Conservation (phyloP, 2,113 vertebrate species). For the Odontophorus gujanensis region DNA sequence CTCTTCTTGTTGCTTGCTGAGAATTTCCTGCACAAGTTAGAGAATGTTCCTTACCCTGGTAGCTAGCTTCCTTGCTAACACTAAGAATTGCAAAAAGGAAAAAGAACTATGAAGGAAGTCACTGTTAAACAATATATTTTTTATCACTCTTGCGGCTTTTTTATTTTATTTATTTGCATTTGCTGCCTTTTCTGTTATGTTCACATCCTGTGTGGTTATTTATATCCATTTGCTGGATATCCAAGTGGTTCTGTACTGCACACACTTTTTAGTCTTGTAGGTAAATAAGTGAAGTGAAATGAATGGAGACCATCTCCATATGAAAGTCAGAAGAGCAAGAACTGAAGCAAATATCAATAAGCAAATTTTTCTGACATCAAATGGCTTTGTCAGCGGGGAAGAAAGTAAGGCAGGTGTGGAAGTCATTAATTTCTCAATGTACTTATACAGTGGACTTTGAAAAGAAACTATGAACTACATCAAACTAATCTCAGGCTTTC, state of each 20-base stretch:
- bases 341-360: neutral
- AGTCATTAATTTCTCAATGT: neutral
- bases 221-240: neutral
- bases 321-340: neutral
- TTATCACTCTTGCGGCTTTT: neutral
- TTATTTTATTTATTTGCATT: neutral
- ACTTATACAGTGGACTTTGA: neutral
- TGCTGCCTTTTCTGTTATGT: neutral
- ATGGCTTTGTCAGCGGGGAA: neutral
- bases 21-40: neutral
- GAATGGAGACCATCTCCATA: neutral
- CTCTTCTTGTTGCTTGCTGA: neutral
- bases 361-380: neutral
- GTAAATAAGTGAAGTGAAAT: neutral
- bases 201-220: neutral
- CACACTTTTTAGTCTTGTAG: rapidly evolving
- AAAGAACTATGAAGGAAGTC: neutral
- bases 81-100: neutral
- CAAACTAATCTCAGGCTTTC: neutral
- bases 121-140: neutral
- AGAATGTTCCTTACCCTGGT: neutral
- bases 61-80: neutral
- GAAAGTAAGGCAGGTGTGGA: neutral
- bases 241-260: neutral
- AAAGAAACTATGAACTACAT: neutral